Percentiles rank a stretch among this genome's conserved stretches.
phyloP scores from a whole-genome alignment of 2,797 vertebrate genomes.

The Molossus alvarezi region DNA sequence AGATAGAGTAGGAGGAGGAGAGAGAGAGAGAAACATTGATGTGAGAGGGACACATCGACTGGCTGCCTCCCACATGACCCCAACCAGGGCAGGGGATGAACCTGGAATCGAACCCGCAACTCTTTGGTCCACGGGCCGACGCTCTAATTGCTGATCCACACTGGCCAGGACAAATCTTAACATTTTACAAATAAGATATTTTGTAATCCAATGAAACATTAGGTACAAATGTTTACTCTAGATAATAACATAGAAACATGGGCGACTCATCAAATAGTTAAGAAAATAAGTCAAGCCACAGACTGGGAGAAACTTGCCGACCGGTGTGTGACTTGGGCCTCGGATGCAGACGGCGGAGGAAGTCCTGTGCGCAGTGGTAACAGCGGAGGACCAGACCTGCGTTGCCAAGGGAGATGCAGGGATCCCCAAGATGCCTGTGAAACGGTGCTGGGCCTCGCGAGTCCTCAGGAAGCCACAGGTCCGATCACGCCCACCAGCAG shows the following conservation, averaged over 20 bases:
- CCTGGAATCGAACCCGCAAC: too few relatives aligned
- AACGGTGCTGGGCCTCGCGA: neutral
- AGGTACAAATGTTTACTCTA: conserved; percentile 31
- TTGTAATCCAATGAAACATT: neutral
- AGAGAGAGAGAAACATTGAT: too few relatives aligned
- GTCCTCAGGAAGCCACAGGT: too few relatives aligned
- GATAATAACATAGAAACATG: conserved; percentile 26
- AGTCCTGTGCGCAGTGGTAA: neutral
- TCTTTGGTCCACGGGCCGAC: too few relatives aligned
- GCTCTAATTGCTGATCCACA: too few relatives aligned
- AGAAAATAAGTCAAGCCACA: conserved; percentile 52
- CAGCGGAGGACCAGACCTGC: neutral
- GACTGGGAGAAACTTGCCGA: neutral
- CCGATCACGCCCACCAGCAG: neutral
- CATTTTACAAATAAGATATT: conserved; percentile 47
- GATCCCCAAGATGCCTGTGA: neutral
- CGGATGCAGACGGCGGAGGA: neutral
- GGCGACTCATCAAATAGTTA: neutral
- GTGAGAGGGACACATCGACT: too few relatives aligned
- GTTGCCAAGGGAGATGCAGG: neutral
- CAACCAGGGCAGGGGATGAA: too few relatives aligned
- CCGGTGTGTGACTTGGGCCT: neutral
- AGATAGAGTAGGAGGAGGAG: too few relatives aligned
- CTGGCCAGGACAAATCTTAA: neutral
- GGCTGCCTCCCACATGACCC: too few relatives aligned